Evolutionary conservation across 1,140 invertebrate genomes (phyloP).

Genomic region (Drosophila obscura): DNA sequence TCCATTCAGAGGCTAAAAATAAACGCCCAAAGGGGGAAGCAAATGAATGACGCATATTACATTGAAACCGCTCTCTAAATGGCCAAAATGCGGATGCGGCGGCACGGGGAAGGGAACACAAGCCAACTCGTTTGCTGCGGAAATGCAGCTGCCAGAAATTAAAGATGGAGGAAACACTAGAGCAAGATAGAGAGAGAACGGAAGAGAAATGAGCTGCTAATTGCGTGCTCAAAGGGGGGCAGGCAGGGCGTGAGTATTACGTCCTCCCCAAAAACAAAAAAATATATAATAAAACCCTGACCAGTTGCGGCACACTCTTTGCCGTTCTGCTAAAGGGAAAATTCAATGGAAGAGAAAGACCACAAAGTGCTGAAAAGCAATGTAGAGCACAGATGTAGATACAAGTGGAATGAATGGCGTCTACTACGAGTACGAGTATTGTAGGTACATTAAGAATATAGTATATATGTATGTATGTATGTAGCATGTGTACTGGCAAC

Average conservation of each 20-base stretch:
- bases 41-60: slow-evolving; percentile 57
- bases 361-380: no score
- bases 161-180: slow-evolving; percentile 17
- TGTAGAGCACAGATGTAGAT: no score
- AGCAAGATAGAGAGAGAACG: slow-evolving; percentile 11
- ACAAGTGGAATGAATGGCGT: no score
- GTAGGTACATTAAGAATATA: no score
- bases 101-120: slow-evolving; percentile 31
- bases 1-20: slow-evolving; percentile 49
- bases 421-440: no score
- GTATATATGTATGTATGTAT: no score
- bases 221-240: slow-evolving; percentile 45
- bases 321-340: no score
- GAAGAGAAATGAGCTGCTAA: slow-evolving; percentile 49
- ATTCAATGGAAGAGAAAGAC: no score
- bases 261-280: slow-evolving; percentile 2
- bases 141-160: slow-evolving; percentile 40
- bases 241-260: slow-evolving; percentile 17
- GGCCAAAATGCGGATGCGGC: slow-evolving; percentile 25
- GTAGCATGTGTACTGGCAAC: no score
- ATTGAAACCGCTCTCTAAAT: slow-evolving; percentile 35
- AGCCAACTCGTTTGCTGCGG: slow-evolving; percentile 57
- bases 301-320: no score
- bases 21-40: slow-evolving; percentile 12
- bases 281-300: slow-evolving; percentile 1